Conservation (phyloP, 2,113 vertebrate genomes). For the Machaerirhynchus nigripectus region DNA sequence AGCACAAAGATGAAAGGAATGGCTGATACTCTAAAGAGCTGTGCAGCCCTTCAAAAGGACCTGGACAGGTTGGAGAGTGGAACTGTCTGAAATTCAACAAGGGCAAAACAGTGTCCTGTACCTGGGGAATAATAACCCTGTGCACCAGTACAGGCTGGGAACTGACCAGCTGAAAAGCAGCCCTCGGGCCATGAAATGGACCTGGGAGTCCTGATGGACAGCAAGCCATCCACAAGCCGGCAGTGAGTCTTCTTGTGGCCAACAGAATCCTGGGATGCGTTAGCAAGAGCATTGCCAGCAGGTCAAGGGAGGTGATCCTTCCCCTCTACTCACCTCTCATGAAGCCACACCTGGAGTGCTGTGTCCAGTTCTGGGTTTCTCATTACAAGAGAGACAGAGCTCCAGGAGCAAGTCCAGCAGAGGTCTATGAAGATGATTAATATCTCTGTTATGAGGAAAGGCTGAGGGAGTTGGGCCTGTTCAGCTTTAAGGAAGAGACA, state of each 20-base stretch:
- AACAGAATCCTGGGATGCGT: background rate
- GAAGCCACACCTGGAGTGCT: background rate
- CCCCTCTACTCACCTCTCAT: background rate
- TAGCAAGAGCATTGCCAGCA: background rate
- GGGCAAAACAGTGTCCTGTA: background rate
- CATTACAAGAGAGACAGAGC: background rate
- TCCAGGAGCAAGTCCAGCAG: background rate
- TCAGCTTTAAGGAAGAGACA: background rate
- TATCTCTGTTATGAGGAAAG: background rate
- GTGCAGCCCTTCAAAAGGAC: background rate
- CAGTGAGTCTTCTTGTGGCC: background rate
- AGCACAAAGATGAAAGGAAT: background rate
- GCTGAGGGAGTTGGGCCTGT: background rate
- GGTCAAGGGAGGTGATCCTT: background rate
- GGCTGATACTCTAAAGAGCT: background rate
- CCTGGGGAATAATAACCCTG: background rate
- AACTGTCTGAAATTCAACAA: background rate
- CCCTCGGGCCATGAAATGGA: background rate
- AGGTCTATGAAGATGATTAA: background rate
- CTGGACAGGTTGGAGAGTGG: background rate
- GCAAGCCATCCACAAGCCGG: background rate
- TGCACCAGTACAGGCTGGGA: background rate
- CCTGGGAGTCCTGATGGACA: background rate
- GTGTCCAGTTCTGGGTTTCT: background rate
- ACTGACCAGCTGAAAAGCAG: background rate